These are phyloP conservation scores for Brachionus sp. DNA, from an alignment of 1,140 invertebrate species.

Conservation along the genomic window DNA sequence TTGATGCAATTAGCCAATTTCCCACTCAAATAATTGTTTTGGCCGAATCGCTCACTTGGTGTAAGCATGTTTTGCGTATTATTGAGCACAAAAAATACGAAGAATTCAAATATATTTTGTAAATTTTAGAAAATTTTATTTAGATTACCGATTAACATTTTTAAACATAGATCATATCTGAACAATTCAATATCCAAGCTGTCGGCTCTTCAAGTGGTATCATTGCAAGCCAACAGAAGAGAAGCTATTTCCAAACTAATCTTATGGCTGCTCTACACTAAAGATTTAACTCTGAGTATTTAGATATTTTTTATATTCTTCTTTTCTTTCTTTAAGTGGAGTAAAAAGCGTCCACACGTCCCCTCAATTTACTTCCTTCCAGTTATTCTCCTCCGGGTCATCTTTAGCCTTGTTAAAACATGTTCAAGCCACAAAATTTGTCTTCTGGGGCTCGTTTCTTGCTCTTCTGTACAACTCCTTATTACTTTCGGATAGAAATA, in stretches of 20 bases:
- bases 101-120: constrained; percentile 9
- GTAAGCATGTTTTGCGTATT: background rate
- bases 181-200: constrained; percentile 26
- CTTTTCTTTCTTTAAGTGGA: too few relatives aligned
- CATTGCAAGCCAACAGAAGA: background rate
- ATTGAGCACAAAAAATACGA: constrained; percentile 28
- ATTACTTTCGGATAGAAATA: too few relatives aligned
- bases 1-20: background rate
- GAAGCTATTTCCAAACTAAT: background rate
- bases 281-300: background rate
- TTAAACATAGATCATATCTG: background rate
- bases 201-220: background rate
- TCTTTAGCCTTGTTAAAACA: too few relatives aligned
- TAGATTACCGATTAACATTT: background rate
- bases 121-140: background rate
- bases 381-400: too few relatives aligned
- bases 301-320: background rate
- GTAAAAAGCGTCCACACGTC: too few relatives aligned
- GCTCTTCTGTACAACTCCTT: too few relatives aligned
- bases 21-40: background rate
- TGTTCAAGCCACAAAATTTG: too few relatives aligned
- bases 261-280: background rate
- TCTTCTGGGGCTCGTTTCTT: too few relatives aligned
- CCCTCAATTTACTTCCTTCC: too few relatives aligned
- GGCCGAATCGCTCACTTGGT: background rate